phyloP scores from a whole-genome alignment of 2,797 vertebrate species.

The Acipenser transmontanus region DNA sequence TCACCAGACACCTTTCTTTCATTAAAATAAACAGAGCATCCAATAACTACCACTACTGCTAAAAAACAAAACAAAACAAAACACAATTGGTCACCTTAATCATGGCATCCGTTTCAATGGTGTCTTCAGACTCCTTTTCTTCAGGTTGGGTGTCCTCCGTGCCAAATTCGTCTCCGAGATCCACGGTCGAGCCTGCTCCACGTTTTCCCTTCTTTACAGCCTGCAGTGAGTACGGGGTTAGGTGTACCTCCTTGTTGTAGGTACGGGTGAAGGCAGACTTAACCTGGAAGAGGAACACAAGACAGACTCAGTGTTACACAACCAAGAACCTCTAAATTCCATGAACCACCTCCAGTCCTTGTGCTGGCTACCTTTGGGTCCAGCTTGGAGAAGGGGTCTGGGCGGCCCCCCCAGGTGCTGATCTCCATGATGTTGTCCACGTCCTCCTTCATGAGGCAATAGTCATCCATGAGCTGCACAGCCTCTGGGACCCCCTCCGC shows the following conservation, averaged over 20 bases:
- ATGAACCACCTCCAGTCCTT: no score
- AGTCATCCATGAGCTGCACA: conserved; percentile 79
- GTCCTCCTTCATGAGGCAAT: conserved; percentile 88
- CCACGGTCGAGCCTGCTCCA: conserved; percentile 18
- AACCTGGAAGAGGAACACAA: conserved; percentile 58
- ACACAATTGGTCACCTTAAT: conserved; percentile 72
- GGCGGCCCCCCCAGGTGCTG: conserved; percentile 76
- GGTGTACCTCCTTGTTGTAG: conserved; percentile 85
- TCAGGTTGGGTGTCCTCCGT: conserved; percentile 46
- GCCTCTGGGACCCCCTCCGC: conserved; percentile 70
- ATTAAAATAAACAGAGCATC: no score
- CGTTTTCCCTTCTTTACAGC: conserved; percentile 62
- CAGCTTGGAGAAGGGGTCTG: conserved; percentile 82
- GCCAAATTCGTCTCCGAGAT: no score
- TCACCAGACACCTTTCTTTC: no score
- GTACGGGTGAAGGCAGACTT: conserved; percentile 90
- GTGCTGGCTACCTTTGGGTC: conserved; percentile 78
- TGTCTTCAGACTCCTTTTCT: conserved; percentile 54
- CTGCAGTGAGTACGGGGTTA: conserved; percentile 81
- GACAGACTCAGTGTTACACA: no score
- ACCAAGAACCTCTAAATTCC: no score
- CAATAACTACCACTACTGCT: no score
- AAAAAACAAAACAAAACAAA: no score
- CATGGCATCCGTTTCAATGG: conserved; percentile 77
- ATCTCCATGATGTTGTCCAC: conserved; percentile 93